A percentile compares a stretch with the other conserved stretches of the same genome.
Conservation (phyloP, 2,113 vertebrate genomes). For the Aptenodytes patagonicus region DNA sequence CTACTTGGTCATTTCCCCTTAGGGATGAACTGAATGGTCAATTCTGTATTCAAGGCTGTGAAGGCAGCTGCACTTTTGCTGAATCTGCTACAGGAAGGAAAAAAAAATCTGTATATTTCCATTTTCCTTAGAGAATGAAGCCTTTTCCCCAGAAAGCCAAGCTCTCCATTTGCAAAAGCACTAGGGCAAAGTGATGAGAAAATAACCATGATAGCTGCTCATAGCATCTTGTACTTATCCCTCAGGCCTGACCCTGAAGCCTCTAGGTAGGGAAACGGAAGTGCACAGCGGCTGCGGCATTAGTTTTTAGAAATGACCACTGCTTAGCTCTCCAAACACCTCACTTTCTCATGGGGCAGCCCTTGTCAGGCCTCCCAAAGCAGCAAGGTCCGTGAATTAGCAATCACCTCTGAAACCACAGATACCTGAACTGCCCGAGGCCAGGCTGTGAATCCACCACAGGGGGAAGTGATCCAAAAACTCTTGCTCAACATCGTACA, state of each 20-base stretch:
- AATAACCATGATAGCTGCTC: not conserved
- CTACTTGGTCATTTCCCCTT: conserved; percentile 41
- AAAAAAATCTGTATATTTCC: conserved; percentile 50
- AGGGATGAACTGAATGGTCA: conserved; percentile 48
- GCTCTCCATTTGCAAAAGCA: not conserved
- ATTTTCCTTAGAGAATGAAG: conserved; percentile 38
- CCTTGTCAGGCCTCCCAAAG: not conserved
- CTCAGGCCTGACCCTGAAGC: not conserved
- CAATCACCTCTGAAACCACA: not conserved
- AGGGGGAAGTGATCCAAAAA: not conserved
- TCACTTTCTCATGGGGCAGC: not conserved
- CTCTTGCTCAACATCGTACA: not conserved
- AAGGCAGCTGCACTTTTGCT: conserved; percentile 67
- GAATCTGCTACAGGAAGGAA: conserved; percentile 56
- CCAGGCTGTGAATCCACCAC: not conserved
- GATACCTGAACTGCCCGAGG: not conserved
- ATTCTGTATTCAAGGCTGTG: conserved; percentile 44
- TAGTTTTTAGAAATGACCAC: not conserved
- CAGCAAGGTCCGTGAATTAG: not conserved
- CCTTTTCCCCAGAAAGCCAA: conserved; percentile 7
- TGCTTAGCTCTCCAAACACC: not conserved
- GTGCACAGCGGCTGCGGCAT: rapidly evolving
- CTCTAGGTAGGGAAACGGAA: not conserved
- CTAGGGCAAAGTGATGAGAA: not conserved
- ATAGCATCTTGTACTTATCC: not conserved